These are phyloP conservation scores for Brachypteracias leptosomus DNA, from an alignment of 2,113 vertebrate genomes.

Conservation along the genomic window DNA sequence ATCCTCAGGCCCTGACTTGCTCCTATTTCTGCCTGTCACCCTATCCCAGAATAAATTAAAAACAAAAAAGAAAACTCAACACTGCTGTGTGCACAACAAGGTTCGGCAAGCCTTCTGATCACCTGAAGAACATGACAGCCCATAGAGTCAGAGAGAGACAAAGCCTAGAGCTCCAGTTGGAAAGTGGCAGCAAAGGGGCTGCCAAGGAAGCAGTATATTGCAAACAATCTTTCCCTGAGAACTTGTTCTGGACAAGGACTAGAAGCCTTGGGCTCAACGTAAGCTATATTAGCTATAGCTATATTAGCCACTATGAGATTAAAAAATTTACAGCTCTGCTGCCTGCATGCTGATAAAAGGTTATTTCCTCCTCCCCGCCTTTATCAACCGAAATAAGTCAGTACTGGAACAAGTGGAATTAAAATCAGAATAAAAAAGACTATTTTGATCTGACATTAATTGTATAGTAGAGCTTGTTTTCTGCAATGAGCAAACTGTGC, in stretches of 20 bases:
- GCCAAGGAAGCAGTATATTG: neutral
- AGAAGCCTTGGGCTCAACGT: neutral
- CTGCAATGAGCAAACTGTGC: conserved; percentile 37
- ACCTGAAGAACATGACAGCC: neutral
- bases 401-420: conserved; percentile 30
- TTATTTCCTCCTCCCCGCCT: neutral
- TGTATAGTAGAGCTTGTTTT: conserved; percentile 47
- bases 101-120: neutral
- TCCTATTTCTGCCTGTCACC: neutral
- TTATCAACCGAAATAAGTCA: conserved; percentile 45
- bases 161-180: neutral
- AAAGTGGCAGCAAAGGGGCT: neutral
- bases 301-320: neutral
- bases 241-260: neutral
- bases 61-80: neutral
- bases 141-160: neutral
- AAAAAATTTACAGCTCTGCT: conserved; percentile 16
- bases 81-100: neutral
- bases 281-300: neutral
- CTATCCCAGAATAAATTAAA: neutral
- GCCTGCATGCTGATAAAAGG: conserved; percentile 16
- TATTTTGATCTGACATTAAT: conserved; percentile 62
- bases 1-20: neutral
- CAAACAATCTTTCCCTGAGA: neutral
- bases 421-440: conserved; percentile 58